Conservation (phyloP, 35 echinoderm and acorn worm species). For the Strongylocentrotus purpuratus region DNA sequence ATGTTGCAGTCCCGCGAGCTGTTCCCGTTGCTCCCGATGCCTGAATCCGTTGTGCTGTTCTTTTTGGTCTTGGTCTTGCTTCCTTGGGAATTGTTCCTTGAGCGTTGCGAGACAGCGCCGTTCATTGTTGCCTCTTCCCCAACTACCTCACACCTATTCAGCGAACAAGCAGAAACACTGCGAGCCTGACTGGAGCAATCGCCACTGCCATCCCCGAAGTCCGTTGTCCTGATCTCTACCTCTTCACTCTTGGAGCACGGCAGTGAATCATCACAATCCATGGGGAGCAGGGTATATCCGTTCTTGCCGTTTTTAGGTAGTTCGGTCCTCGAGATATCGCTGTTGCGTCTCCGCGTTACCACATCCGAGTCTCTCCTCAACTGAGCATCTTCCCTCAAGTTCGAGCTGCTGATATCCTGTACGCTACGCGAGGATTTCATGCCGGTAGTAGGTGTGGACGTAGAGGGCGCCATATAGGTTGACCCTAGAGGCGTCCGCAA, state of each 20-base stretch:
- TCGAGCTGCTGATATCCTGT: constrained; percentile 24
- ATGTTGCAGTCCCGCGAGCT: constrained; percentile 60
- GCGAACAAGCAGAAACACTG: constrained; percentile 43
- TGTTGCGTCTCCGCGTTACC: constrained; percentile 30
- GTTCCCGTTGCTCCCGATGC: constrained; percentile 65
- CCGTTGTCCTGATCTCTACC: constrained; percentile 45
- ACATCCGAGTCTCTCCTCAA: constrained; percentile 4
- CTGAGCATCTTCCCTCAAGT: constrained; percentile 18
- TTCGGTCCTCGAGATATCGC: constrained; percentile 28
- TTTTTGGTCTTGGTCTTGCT: constrained; percentile 59
- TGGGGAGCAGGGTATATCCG: constrained; percentile 35
- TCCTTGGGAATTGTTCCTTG: constrained; percentile 38
- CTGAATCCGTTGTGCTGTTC: constrained; percentile 60
- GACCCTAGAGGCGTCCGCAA: constrained; percentile 37
- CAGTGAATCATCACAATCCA: constrained; percentile 22
- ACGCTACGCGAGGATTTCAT: constrained; percentile 24
- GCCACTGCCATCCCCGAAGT: constrained; percentile 24
- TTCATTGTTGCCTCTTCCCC: constrained; percentile 4
- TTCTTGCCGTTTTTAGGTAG: constrained; percentile 33
- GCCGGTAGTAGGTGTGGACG: neutral
- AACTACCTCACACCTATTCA: constrained; percentile 11
- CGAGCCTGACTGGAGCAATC: constrained; percentile 37
- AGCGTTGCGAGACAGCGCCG: constrained; percentile 23
- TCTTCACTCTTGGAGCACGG: constrained; percentile 36
- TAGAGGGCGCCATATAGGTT: constrained; percentile 31